Percentiles rank a stretch among this genome's conserved stretches.
Conservation (phyloP, 2,888 invertebrate species). For the Priapulus caudatus region DNA sequence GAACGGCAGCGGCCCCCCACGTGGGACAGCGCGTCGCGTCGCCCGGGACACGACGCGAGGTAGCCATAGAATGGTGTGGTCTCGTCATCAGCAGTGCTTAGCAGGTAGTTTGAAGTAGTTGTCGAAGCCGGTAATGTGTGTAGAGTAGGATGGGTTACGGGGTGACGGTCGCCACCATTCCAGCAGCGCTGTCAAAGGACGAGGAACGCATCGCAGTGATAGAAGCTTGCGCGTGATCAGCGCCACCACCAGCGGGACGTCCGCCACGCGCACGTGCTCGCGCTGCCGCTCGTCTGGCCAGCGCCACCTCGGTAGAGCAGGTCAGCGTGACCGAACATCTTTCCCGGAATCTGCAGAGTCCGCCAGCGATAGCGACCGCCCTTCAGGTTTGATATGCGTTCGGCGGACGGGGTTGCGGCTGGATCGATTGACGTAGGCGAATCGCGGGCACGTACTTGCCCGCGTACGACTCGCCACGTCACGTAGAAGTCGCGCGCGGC, state of each 20-base stretch:
- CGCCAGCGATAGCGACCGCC: slow-evolving; percentile 36
- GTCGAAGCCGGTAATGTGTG: slow-evolving; percentile 31
- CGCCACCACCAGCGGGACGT: slow-evolving; percentile 23
- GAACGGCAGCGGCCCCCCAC: slow-evolving; percentile 70
- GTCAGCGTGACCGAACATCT: slow-evolving; percentile 34
- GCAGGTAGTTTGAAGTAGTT: slow-evolving; percentile 1
- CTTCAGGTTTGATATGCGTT: slow-evolving; percentile 27
- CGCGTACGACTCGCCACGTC: slow-evolving; percentile 53
- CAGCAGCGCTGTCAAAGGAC: slow-evolving; percentile 31
- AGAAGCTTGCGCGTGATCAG: slow-evolving; percentile 49
- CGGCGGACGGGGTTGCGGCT: slow-evolving; percentile 21
- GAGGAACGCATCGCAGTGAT: slow-evolving; percentile 57
- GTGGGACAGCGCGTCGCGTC: slow-evolving; percentile 60
- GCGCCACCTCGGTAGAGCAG: slow-evolving; percentile 38
- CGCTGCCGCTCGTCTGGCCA: slow-evolving; percentile 30
- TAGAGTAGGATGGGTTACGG: slow-evolving; percentile 30
- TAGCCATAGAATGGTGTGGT: slow-evolving; percentile 23
- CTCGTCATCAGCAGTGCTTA: neutral
- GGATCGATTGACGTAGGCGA: slow-evolving; percentile 32
- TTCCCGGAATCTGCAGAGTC: slow-evolving; percentile 34
- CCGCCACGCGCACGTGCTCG: slow-evolving; percentile 26
- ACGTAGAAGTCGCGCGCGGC: slow-evolving; percentile 63
- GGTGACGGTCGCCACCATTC: slow-evolving; percentile 33
- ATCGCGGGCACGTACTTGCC: slow-evolving; percentile 66
- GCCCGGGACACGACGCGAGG: slow-evolving; percentile 30